A percentile compares a stretch with the other conserved stretches of the same genome.
These are phyloP conservation scores for Crocuta crocuta DNA, from an alignment of 2,113 vertebrate species.

Conservation along the genomic window DNA sequence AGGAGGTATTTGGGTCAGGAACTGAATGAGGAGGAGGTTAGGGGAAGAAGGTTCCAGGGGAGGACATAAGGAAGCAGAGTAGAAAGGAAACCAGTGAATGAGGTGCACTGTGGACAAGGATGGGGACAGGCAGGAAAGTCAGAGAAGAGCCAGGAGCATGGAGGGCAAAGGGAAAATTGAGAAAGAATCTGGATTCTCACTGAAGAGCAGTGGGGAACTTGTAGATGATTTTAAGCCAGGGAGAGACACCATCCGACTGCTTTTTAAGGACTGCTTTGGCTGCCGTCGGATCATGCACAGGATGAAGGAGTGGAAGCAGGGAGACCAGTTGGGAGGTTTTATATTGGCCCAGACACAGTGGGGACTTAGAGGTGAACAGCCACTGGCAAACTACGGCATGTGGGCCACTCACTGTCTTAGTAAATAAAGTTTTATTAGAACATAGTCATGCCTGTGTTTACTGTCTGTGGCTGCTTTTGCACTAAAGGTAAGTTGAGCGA, in stretches of 20 bases:
- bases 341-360: neutral
- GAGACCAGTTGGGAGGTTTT: neutral
- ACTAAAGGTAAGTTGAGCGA: neutral
- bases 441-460: neutral
- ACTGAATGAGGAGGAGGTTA: too few relatives aligned
- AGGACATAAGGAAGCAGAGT: neutral
- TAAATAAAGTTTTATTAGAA: neutral
- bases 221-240: neutral
- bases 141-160: neutral
- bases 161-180: neutral
- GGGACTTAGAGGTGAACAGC: neutral
- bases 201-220: neutral
- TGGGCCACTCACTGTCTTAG: neutral
- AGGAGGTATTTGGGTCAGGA: neutral
- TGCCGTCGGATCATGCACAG: accelerated
- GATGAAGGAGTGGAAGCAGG: neutral
- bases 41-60: neutral
- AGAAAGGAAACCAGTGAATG: neutral
- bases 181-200: neutral
- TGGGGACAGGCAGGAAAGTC: neutral
- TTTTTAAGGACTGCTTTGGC: neutral
- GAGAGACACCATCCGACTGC: neutral
- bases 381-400: neutral
- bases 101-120: neutral
- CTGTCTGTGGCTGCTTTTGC: neutral